Evolutionary conservation across 2,888 invertebrate genomes (phyloP).

Genomic region (Monopis laevigella): DNA sequence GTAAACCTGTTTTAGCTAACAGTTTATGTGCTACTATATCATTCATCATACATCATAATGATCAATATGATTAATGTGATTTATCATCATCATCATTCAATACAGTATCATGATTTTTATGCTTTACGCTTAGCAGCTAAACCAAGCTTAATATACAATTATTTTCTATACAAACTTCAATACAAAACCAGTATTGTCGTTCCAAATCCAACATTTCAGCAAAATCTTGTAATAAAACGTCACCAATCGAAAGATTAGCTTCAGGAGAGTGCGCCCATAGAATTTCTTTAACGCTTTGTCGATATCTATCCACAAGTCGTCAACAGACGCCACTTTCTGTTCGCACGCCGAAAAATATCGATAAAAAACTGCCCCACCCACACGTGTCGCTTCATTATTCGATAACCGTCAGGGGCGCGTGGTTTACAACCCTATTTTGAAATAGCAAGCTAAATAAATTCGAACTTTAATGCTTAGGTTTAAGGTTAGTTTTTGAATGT

Average conservation of each 20-base stretch:
- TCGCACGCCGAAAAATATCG: constrained; percentile 55
- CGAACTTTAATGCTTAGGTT: constrained; percentile 17
- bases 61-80: too few relatives aligned
- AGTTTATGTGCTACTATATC: too few relatives aligned
- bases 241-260: not conserved
- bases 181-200: too few relatives aligned
- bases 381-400: constrained; percentile 62
- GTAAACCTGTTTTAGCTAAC: too few relatives aligned
- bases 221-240: too few relatives aligned
- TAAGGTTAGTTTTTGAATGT: constrained; percentile 23
- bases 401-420: constrained; percentile 64
- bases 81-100: too few relatives aligned
- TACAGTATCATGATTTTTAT: too few relatives aligned
- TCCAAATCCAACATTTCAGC: too few relatives aligned
- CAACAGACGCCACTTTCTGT: constrained; percentile 53
- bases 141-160: too few relatives aligned
- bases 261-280: constrained; percentile 17
- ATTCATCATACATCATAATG: too few relatives aligned
- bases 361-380: constrained; percentile 44
- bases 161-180: too few relatives aligned
- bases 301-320: constrained; percentile 30
- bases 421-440: constrained; percentile 53
- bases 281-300: constrained; percentile 13
- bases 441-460: constrained; percentile 19
- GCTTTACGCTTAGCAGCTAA: too few relatives aligned